A percentile compares a stretch with the other conserved stretches of the same genome.
Evolutionary conservation across 2,113 vertebrate genomes (phyloP).

Genomic region (Ciconia boyciana): DNA sequence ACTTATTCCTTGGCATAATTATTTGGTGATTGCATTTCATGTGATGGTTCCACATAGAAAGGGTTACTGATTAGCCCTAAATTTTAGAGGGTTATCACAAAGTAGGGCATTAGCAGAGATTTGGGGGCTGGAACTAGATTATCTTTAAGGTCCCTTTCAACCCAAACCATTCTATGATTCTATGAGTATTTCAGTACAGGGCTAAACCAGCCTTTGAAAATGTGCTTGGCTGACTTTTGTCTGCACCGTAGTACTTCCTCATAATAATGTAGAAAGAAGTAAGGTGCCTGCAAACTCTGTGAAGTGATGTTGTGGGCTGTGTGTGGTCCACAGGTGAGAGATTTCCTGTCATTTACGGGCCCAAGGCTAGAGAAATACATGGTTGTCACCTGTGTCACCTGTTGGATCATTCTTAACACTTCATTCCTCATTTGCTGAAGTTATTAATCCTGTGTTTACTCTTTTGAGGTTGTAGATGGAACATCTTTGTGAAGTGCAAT

Average conservation of each 20-base stretch:
- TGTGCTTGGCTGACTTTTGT: not conserved
- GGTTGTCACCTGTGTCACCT: not conserved
- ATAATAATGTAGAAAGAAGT: not conserved
- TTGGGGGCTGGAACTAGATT: not conserved
- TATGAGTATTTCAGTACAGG: not conserved
- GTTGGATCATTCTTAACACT: not conserved
- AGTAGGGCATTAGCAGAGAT: not conserved
- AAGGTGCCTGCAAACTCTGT: not conserved
- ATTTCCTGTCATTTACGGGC: not conserved
- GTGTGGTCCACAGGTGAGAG: not conserved
- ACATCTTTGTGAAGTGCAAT: not conserved
- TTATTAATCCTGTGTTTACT: not conserved
- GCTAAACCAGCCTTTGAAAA: not conserved
- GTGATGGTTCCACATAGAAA: not conserved
- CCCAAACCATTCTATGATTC: not conserved
- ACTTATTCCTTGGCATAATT: not conserved
- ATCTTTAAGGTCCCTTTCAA: not conserved
- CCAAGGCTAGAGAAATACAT: not conserved
- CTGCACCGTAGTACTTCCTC: not conserved
- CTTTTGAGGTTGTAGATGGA: not conserved
- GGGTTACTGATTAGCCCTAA: not conserved
- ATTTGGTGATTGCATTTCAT: not conserved
- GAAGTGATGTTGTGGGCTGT: not conserved
- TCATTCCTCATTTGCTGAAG: not conserved
- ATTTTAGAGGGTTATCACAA: not conserved